Base-by-base conservation (phyloP, 2,888 invertebrate species). In the Melitaea athalia region DNA sequence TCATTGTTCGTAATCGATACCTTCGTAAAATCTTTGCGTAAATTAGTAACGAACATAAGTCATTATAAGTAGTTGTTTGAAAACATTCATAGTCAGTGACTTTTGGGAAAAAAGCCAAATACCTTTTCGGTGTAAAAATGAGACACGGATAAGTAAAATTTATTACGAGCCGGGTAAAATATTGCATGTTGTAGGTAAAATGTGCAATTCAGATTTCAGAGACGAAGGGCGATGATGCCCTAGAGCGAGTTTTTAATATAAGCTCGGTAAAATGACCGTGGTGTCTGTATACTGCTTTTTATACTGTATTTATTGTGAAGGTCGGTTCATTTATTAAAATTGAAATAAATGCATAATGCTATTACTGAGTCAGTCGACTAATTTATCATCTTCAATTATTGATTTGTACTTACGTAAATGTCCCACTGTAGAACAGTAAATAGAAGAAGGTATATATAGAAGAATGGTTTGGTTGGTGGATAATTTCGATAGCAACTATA, bases 191-290 rank as follows among this genome's bases (percentile, higher is more conserved):
- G 84, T 85, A 81, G 81, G 81, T 79, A 80, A 82, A 79, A 82
- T 78, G 76, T 72, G 76, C 81, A 81, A 81, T 80, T 80, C 78
- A 74, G 78, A 81, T 81, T 80, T 80, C 78, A 74, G 78, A 79
- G 79, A 80, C 81, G 82, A 86, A 88, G 85, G 86, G 81, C 83
- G 81, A 78, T 76, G 79, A 76, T 85, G 88, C 85, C 90, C 85
- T 80, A 78, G 79, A 87, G 90, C 89, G 79, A 65, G 78, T 82
- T 83, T 82, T 84, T 82, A 85, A 85, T 81, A 77, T 74, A 75
- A 74, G 77, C 73, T 74, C 68, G 76, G 68, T 64, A 68, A 74
- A 68, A 74, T 71, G 76, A 75, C 69, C 75, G 74, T 64, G 59
- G 64, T 68, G 49, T 62, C 70, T 59, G 62, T 68, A 67, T 69